Conservation (phyloP, 37 sponge, comb jelly and placozoan species). For the Geodia barretti region DNA sequence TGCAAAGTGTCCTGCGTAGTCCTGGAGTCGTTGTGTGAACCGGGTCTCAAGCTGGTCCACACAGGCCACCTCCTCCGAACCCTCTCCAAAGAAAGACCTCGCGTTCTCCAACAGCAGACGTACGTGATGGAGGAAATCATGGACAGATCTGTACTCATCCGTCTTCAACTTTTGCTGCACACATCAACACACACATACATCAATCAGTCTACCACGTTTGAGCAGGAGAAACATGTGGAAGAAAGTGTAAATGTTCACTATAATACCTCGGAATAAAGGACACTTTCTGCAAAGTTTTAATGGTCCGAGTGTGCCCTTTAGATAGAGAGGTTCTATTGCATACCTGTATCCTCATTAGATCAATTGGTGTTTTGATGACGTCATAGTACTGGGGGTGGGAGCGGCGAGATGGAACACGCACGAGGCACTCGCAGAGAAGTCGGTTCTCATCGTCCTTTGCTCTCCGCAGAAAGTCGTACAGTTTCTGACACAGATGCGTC, state of each 20-base stretch:
- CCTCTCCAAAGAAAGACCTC: conserved; percentile 23
- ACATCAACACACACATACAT: too few species aligned
- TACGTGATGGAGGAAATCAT: conserved; percentile 45
- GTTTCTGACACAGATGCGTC: conserved; percentile 34
- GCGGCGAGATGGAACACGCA: conserved; percentile 52
- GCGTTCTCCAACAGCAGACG: conserved; percentile 63
- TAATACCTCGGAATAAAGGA: too few species aligned
- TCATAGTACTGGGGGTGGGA: conserved; percentile 64
- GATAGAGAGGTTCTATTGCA: too few species aligned
- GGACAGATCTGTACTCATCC: conserved; percentile 32
- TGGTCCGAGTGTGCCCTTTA: too few species aligned
- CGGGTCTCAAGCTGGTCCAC: not conserved
- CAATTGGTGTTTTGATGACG: conserved; percentile 45
- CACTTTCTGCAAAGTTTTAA: too few species aligned
- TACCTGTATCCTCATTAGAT: conserved; percentile 75
- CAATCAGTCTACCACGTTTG: too few species aligned
- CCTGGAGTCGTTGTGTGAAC: not conserved
- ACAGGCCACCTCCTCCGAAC: conserved; percentile 6
- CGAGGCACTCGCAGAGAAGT: conserved; percentile 33
- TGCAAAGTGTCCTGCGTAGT: too few species aligned
- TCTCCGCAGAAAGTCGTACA: conserved; percentile 46
- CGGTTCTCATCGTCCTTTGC: conserved; percentile 40
- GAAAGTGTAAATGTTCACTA: too few species aligned
- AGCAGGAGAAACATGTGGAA: too few species aligned
- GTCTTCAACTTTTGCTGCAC: conserved; percentile 62